Evolutionary conservation across 2,888 invertebrate genomes (phyloP).

Genomic region (Hirudinaria manillensis): DNA sequence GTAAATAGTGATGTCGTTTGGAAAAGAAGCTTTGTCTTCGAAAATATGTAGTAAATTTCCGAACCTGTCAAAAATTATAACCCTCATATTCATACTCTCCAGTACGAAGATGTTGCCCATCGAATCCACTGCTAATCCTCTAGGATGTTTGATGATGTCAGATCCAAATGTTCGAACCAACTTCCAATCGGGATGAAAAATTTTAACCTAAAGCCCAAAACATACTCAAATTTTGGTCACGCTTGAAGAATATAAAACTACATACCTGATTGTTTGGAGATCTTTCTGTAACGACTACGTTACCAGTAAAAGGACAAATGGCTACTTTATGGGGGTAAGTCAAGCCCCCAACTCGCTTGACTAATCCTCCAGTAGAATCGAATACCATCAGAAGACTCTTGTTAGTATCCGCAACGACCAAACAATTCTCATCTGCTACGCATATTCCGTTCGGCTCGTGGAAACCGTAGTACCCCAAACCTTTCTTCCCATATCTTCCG

Average conservation of each 20-base stretch:
- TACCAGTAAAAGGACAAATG: conserved; percentile 92
- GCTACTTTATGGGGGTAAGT: conserved; percentile 97
- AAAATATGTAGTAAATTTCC: conserved; percentile 95
- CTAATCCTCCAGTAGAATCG: conserved; percentile 96
- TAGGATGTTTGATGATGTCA: conserved; percentile 94
- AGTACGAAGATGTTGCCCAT: conserved; percentile 97
- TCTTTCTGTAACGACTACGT: conserved; percentile 96
- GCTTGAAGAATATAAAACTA: neutral
- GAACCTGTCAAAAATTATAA: conserved; percentile 96
- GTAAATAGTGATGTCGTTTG: conserved; percentile 97
- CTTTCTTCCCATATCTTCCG: conserved; percentile 98
- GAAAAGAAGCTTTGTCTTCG: conserved; percentile 82
- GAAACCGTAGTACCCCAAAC: conserved; percentile 75
- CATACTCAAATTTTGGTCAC: neutral
- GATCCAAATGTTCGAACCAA: conserved; percentile 99
- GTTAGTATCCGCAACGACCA: conserved; percentile 91
- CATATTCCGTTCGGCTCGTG: conserved; percentile 99
- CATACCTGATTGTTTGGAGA: conserved; percentile 89
- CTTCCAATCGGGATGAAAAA: conserved; percentile 98
- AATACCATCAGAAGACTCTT: conserved; percentile 99
- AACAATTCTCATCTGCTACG: conserved; percentile 96
- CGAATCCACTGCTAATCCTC: conserved; percentile 96
- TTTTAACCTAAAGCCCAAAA: conserved; percentile 52
- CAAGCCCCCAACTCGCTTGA: conserved; percentile 88
- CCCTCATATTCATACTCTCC: conserved; percentile 84